Conservation (phyloP, 1,140 invertebrate species). For the Tetramorium parvispinum region DNA sequence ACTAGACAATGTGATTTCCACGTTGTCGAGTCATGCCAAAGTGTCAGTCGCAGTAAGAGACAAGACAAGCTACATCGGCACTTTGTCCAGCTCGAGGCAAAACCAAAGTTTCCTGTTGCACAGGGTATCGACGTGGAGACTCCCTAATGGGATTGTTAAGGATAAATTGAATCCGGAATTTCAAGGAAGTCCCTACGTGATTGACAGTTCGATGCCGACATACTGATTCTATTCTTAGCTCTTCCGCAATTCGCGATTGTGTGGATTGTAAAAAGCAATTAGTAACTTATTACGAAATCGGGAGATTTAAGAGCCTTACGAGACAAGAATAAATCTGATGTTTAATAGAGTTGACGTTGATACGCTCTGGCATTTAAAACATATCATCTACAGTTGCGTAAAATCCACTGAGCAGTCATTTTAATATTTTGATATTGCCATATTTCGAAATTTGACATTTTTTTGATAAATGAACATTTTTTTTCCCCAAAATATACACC, state of each 20-base stretch:
- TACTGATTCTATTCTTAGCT: conserved; percentile 6
- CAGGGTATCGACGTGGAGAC: conserved; percentile 22
- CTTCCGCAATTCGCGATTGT: neutral
- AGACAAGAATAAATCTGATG: neutral
- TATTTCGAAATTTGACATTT: too few species aligned
- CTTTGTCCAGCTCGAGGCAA: conserved; percentile 52
- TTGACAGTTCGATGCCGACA: conserved; percentile 39
- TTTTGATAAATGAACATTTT: neutral
- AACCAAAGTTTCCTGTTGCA: conserved; percentile 37
- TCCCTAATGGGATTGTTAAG: conserved; percentile 60
- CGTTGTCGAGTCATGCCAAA: conserved; percentile 56
- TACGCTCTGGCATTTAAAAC: neutral
- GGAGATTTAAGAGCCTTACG: neutral
- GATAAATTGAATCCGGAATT: conserved; percentile 52
- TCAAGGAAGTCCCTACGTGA: conserved; percentile 30
- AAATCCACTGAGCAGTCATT: neutral
- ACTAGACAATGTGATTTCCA: conserved; percentile 31
- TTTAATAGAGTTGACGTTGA: neutral
- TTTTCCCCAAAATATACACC: neutral
- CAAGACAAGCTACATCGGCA: conserved; percentile 59
- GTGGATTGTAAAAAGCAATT: neutral
- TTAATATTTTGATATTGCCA: neutral
- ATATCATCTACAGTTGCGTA: neutral
- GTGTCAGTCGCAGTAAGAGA: conserved; percentile 57
- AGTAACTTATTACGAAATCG: neutral